These are phyloP conservation scores for Coluber constrictor DNA, from an alignment of 2,797 vertebrate species.

Conservation along the genomic window DNA sequence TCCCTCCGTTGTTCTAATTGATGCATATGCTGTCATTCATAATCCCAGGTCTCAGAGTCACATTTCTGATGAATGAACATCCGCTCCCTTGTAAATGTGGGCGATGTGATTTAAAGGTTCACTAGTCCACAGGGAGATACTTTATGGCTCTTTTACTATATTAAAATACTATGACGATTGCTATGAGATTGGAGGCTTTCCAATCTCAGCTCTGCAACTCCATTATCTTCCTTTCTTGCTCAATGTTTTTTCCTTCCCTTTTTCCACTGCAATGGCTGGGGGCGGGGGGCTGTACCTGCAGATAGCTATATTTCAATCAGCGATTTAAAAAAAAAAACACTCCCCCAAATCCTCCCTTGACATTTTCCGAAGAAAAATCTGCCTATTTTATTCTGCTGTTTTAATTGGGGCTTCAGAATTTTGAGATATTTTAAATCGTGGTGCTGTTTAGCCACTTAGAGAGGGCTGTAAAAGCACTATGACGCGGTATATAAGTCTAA, in stretches of 20 bases:
- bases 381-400: neutral
- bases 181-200: conserved; percentile 21
- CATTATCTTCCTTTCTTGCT: conserved; percentile 31
- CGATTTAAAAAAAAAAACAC: neutral
- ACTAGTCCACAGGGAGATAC: conserved; percentile 11
- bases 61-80: conserved; percentile 6
- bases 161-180: conserved; percentile 16
- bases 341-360: neutral
- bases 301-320: neutral
- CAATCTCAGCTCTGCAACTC: conserved; percentile 25
- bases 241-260: neutral
- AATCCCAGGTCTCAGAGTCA: conserved; percentile 7
- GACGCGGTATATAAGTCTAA: no score
- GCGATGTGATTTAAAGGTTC: neutral
- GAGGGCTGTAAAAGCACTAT: no score
- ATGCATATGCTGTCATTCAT: neutral
- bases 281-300: neutral
- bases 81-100: conserved; percentile 10
- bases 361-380: neutral
- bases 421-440: neutral
- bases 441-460: neutral
- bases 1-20: neutral
- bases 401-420: neutral
- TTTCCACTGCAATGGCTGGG: no score
- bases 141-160: conserved; percentile 4